phyloP scores from a whole-genome alignment of 2,113 vertebrate species.

The Numida meleagris region DNA sequence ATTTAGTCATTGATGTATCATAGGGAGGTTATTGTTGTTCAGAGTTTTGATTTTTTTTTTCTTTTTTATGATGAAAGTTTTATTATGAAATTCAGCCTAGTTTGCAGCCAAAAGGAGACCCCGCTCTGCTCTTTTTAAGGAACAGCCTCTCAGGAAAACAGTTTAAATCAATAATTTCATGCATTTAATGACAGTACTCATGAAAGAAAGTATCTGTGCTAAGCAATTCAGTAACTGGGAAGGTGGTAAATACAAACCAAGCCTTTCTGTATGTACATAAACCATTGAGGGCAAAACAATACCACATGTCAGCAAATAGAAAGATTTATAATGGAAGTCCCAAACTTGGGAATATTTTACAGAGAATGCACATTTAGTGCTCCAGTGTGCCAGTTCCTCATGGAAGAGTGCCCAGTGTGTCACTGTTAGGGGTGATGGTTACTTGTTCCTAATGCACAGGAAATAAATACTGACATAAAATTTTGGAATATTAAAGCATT shows the following conservation, averaged over 20 bases:
- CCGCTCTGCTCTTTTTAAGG: neutral
- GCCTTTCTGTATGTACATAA: neutral
- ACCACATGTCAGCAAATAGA: neutral
- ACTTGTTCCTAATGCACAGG: neutral
- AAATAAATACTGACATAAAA: neutral
- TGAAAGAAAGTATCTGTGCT: constrained; percentile 3
- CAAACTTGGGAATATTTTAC: neutral
- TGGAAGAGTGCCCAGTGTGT: neutral
- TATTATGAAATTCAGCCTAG: constrained; percentile 40
- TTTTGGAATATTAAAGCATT: neutral
- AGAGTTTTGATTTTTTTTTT: neutral
- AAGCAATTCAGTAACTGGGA: neutral
- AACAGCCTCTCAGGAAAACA: constrained; percentile 1
- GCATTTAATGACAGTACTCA: constrained; percentile 31
- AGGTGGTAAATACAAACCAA: constrained; percentile 21
- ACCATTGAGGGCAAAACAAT: neutral
- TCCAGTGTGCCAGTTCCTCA: fast-evolving
- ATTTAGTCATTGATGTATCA: constrained; percentile 26
- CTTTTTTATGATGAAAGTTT: constrained; percentile 39
- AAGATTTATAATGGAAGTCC: neutral
- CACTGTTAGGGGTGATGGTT: neutral
- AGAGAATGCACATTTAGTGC: neutral
- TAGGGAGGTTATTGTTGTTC: neutral
- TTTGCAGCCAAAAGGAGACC: constrained; percentile 30
- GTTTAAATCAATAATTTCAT: constrained; percentile 28